Percentiles rank a stretch among this genome's conserved stretches.
phyloP scores from a whole-genome alignment of 2,113 vertebrate genomes.

The Neolamprologus longior region DNA sequence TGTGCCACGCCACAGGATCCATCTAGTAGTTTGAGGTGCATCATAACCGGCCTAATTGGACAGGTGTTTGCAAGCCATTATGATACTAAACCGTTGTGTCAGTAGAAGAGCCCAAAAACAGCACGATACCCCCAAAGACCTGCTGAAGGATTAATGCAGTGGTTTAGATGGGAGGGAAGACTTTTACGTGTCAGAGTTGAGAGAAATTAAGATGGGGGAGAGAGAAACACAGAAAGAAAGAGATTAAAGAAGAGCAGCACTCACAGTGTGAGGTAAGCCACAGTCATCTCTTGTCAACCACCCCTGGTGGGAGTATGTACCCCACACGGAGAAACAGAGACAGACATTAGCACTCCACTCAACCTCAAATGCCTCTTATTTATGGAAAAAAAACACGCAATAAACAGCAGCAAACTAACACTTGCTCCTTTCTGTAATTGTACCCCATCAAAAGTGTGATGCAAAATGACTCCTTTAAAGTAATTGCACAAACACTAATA shows the following conservation, averaged over 20 bases:
- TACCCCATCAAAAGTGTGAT: not conserved
- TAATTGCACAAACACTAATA: not conserved
- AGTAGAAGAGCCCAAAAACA: conserved; percentile 54
- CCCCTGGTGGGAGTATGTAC: conserved; percentile 43
- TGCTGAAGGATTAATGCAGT: conserved; percentile 46
- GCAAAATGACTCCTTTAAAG: not conserved
- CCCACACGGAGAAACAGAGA: conserved; percentile 57
- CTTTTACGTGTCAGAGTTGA: conserved; percentile 55
- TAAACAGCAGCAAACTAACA: not conserved
- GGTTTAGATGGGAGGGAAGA: conserved; percentile 41
- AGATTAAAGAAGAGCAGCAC: conserved; percentile 60
- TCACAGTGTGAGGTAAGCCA: conserved; percentile 62
- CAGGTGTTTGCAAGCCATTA: conserved; percentile 61
- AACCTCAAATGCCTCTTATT: conserved; percentile 31
- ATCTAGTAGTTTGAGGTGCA: conserved; percentile 51
- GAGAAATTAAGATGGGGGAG: conserved; percentile 50
- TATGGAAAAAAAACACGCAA: not conserved
- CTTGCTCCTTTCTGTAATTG: not conserved
- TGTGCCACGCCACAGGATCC: conserved; percentile 36
- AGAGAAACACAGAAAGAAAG: conserved; percentile 27
- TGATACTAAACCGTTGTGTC: conserved; percentile 56
- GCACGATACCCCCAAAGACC: conserved; percentile 48
- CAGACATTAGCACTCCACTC: conserved; percentile 51
- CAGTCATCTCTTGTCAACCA: conserved; percentile 58
- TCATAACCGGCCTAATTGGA: conserved; percentile 68